Evolutionary conservation across 2,113 vertebrate species (phyloP), one percentile per base, ranked within the genome.

Genomic region (Synodontis membranacea): DNA sequence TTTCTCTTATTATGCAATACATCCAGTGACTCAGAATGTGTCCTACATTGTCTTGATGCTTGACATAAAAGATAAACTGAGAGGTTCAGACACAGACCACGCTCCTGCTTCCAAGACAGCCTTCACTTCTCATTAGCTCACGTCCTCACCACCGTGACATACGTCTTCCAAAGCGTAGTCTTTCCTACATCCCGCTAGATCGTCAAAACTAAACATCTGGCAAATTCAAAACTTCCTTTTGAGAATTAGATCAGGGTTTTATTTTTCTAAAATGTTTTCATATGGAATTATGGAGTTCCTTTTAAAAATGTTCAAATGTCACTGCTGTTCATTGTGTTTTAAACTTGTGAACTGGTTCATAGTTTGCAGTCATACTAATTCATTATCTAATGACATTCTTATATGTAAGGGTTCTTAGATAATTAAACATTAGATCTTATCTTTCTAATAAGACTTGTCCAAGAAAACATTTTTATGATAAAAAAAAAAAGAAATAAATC

Each of bases 91-190:
- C 74, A 4, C 34, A 39, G 76, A 79, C 82, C 86, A 84, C 58
- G 50, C 54, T 84, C 83, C 52, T 60, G 21, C 83, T 84, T 86
- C 80, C 87, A 54, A 52, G 85, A 74, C 54, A 74, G 82, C 82
- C 88, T 88, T 90, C 90, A 84, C n/a, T 85, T 89, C 86, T 82
- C 58, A 90, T 86, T 87, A 90, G 84, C 70, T 60, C 87, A 85
- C 72, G 80, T 79, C 54, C 37, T 46, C 12, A 39, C 70, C 74
- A 68, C 74, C 72, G n/a, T 84, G 86, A 90, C 84, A 78, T 87
- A 82, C 31, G 31, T 79, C 76, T 84, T 86, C 66, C 70, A 79
- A 88, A 84, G 87, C 82, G 66, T 46, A 68, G 54, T 54, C 62
- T 70, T 62, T 44, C 21, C 84, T 34, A 48, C 23, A 54, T 31